These are phyloP conservation scores for Tychaedon coryphoeus DNA, from an alignment of 2,113 vertebrate genomes.

Conservation along the genomic window DNA sequence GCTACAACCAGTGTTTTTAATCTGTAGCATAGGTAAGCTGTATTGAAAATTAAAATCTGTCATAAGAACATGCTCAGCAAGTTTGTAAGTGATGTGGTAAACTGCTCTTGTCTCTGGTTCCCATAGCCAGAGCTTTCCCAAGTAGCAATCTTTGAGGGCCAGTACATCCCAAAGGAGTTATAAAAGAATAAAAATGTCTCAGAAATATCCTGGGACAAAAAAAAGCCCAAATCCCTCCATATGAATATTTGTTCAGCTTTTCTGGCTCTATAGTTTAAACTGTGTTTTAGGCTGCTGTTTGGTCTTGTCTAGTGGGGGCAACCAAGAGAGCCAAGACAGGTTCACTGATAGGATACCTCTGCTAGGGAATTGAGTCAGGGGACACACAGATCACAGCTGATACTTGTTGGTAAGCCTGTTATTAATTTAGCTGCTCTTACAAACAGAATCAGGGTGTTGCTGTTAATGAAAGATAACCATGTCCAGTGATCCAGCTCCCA, in stretches of 20 bases:
- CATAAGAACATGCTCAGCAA: background rate
- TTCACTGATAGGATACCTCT: background rate
- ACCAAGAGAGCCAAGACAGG: background rate
- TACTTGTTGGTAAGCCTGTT: background rate
- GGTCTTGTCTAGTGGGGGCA: background rate
- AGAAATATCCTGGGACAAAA: background rate
- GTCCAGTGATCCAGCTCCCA: background rate
- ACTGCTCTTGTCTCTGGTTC: background rate
- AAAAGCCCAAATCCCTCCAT: background rate
- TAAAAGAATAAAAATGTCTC: background rate
- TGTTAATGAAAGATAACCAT: background rate
- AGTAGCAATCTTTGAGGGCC: background rate
- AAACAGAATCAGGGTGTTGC: background rate
- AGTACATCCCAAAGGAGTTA: background rate
- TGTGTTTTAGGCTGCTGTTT: background rate
- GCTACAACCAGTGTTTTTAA: background rate
- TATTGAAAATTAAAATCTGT: background rate
- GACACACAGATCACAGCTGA: fast-evolving
- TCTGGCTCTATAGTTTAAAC: background rate
- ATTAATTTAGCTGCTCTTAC: background rate
- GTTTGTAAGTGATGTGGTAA: background rate
- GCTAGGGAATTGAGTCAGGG: background rate
- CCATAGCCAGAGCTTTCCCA: background rate
- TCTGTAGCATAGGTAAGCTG: background rate
- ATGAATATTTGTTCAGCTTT: background rate